Evolutionary conservation across 2,797 vertebrate species (phyloP).

Genomic region (Nasua narica): DNA sequence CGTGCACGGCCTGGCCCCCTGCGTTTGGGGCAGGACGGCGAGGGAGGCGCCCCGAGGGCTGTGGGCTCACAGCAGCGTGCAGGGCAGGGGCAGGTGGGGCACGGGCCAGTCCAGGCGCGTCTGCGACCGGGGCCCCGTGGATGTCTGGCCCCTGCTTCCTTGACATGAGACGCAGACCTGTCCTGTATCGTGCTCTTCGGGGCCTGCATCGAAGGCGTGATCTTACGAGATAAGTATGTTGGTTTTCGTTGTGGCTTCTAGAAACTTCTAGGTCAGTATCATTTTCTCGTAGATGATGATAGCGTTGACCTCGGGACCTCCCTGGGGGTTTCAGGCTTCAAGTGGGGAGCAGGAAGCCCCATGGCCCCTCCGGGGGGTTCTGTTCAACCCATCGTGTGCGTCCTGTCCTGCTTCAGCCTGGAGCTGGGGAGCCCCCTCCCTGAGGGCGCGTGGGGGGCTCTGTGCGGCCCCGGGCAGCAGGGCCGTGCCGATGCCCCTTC

Average conservation of each 20-base stretch:
- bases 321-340: not conserved
- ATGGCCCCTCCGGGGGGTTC: fast-evolving
- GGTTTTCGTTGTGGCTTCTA: not conserved
- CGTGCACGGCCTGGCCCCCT: not conserved
- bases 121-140: fast-evolving
- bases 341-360: fast-evolving
- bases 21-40: fast-evolving
- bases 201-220: slow-evolving; percentile 94
- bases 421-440: not conserved
- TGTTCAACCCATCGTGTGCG: no score
- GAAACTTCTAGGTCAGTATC: not conserved
- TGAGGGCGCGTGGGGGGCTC: not conserved
- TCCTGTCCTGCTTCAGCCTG: not conserved
- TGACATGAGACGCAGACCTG: slow-evolving; percentile 85
- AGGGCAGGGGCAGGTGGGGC: fast-evolving
- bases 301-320: not conserved
- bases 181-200: slow-evolving; percentile 93
- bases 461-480: not conserved
- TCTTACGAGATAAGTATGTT: slow-evolving; percentile 95
- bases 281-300: fast-evolving
- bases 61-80: fast-evolving
- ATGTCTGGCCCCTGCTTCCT: slow-evolving; percentile 64
- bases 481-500: fast-evolving
- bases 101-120: fast-evolving
- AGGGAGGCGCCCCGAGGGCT: not conserved